Conservation (phyloP, 2,797 vertebrate genomes). For the Parauchenoglanis ngamensis region DNA sequence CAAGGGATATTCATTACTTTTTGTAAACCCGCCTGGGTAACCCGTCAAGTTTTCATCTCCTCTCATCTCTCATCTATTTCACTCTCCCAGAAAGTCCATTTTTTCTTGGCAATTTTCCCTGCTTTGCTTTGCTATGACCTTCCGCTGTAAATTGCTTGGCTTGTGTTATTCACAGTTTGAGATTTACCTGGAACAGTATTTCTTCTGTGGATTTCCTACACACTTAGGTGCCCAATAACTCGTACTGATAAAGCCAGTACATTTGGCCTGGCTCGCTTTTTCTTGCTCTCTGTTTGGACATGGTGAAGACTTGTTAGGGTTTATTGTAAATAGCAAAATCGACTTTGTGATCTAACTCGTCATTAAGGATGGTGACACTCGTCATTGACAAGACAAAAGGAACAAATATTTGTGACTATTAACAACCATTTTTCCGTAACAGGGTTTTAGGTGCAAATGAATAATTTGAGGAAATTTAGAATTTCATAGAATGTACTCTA, state of each 20-base stretch:
- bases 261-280: conserved; percentile 62
- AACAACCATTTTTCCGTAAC: neutral
- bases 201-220: conserved; percentile 74
- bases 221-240: conserved; percentile 80
- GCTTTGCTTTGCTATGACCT: conserved; percentile 82
- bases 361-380: neutral
- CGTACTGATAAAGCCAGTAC: conserved; percentile 65
- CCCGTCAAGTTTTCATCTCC: conserved; percentile 79
- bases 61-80: conserved; percentile 82
- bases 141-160: conserved; percentile 79
- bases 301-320: conserved; percentile 7
- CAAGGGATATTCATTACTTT: conserved; percentile 82
- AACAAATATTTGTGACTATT: neutral
- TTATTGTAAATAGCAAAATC: conserved; percentile 25
- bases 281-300: conserved; percentile 55
- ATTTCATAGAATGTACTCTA: neutral
- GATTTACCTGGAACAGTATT: conserved; percentile 79
- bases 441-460: neutral
- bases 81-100: conserved; percentile 72
- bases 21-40: conserved; percentile 77
- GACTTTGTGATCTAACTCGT: conserved; percentile 20
- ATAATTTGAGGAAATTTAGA: neutral
- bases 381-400: neutral
- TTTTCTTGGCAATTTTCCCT: conserved; percentile 67
- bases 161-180: conserved; percentile 81